Base-by-base conservation (phyloP, 2,888 invertebrate genomes). In the Folsomia candida region DNA sequence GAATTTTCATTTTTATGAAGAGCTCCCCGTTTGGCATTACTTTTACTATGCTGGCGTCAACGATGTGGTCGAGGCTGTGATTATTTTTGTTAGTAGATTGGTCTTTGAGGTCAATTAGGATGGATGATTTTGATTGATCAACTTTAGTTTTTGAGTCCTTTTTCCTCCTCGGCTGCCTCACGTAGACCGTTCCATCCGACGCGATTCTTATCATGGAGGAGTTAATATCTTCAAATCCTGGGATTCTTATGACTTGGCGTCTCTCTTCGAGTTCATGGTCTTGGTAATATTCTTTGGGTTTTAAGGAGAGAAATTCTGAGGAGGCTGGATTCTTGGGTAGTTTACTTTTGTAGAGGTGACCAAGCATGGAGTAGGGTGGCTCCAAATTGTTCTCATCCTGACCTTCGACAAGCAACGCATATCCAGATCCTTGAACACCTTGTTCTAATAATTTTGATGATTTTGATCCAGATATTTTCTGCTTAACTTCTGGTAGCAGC, bases 11-110 rank as follows among this genome's bases (percentile, higher is more conserved):
- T n/a, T 62, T 62, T 14, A 62, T 28, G 29, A 62, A 62, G 11
- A 62, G 14, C 29, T 62, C 62, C 14, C 62, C 62, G 20, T 62
- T 62, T 3, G 62, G 62, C 62, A 62, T 62, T n/a, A 62, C 62
- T 62, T 62, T 62, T 2, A 62, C 62, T 14, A 62, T 62, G n/a
- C 29, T 20, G 3, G 62, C 62, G 25, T 62, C 37, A 6, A 59
- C 25, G 4, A 24, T n/a, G n/a, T n/a, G n/a, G n/a, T n/a, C n/a
- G n/a, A n/a, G n/a, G n/a, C n/a, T n/a, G n/a, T n/a, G n/a, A n/a
- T n/a, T n/a, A n/a, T n/a, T n/a, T n/a, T n/a, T n/a, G n/a, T n/a
- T n/a, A n/a, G n/a, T n/a, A n/a, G n/a, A n/a, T n/a, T n/a, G n/a
- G n/a, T n/a, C n/a, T n/a, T n/a, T n/a, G n/a, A n/a, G n/a, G n/a